Evolutionary conservation across 2,888 invertebrate genomes (phyloP), one percentile per base, ranked within the genome.

Genomic region (Hedychridium roseum): DNA sequence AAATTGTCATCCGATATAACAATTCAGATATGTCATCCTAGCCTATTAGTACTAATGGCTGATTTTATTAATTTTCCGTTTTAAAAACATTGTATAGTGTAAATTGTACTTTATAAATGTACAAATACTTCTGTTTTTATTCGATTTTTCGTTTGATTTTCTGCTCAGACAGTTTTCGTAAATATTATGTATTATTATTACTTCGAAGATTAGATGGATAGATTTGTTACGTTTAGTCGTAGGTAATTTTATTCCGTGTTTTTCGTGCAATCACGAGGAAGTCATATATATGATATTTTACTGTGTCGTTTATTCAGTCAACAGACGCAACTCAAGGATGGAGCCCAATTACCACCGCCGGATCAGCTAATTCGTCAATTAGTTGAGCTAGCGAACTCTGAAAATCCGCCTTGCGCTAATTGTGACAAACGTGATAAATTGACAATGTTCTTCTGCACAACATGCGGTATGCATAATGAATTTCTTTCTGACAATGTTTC

Each of bases 361-460:
- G 90, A 90, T 78, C 82, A 82, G 34, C 78, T 90, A 54, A 85
- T 90, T 79, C 81, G 85, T 23, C 89, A 88, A 72, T 80, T 90
- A 48, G 85, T 90, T 23, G 88, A 89, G 60, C 82, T 87, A 42
- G 86, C 88, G 0, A 86, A 87, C 66, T 86, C 88, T 54, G 86
- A 87, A 66, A 86, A 87, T 72, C 88, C 89, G 39, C 84, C 86
- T 3, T 90, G 90, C 79, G 88, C 89, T 53, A 90, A 90, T 78
- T 90, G 90, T 79, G 90, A 90, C 79, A 88, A 89, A 66, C 79
- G 85, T 15, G 85, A 86, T 70, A 82, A 85, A 54, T 79, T 82
- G 48, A 87, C 87, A 46, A 90, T 90, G 90, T 89, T 83, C 77
- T 89, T 88, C 81, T 90, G 90, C 81, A 88, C 87, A 73, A 90